A percentile compares a stretch with the other conserved stretches of the same genome.
These are phyloP conservation scores for Papilio xuthus DNA, from an alignment of 1,140 invertebrate genomes.

Conservation along the genomic window DNA sequence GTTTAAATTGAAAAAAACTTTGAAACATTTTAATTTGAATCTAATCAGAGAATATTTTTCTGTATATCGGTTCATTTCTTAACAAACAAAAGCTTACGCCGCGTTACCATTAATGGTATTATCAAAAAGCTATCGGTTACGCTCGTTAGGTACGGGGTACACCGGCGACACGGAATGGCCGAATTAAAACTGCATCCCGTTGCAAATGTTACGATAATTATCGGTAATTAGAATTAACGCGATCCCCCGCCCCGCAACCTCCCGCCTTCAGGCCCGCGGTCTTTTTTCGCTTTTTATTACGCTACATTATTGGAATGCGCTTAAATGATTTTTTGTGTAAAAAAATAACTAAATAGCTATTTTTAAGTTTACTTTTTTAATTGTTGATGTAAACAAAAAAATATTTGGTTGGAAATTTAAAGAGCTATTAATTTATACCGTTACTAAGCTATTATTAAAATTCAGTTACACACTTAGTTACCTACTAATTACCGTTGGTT, in stretches of 20 bases:
- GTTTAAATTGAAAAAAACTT: no score
- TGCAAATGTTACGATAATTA: conserved; percentile 54
- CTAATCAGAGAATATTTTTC: neutral
- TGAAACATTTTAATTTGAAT: neutral
- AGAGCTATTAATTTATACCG: no score
- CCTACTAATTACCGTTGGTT: no score
- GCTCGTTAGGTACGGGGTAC: conserved; percentile 48
- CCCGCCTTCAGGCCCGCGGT: neutral
- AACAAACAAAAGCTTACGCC: conserved; percentile 10
- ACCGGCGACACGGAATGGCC: conserved; percentile 50
- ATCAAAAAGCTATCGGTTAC: conserved; percentile 60
- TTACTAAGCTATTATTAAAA: no score
- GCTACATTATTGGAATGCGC: neutral
- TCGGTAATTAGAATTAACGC: conserved; percentile 58
- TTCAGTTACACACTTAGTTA: no score
- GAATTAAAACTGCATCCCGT: conserved; percentile 54
- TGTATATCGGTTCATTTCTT: conserved; percentile 27
- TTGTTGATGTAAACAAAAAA: no score
- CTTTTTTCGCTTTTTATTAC: conserved; percentile 26
- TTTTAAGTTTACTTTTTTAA: no score
- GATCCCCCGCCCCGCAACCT: conserved; percentile 30
- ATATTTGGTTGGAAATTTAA: no score
- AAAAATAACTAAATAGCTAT: neutral
- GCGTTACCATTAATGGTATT: conserved; percentile 43
- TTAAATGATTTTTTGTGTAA: conserved; percentile 6